Percentiles rank a stretch among this genome's conserved stretches.
Conservation (phyloP, 1,140 invertebrate species). For the Hormaphis cornu region DNA sequence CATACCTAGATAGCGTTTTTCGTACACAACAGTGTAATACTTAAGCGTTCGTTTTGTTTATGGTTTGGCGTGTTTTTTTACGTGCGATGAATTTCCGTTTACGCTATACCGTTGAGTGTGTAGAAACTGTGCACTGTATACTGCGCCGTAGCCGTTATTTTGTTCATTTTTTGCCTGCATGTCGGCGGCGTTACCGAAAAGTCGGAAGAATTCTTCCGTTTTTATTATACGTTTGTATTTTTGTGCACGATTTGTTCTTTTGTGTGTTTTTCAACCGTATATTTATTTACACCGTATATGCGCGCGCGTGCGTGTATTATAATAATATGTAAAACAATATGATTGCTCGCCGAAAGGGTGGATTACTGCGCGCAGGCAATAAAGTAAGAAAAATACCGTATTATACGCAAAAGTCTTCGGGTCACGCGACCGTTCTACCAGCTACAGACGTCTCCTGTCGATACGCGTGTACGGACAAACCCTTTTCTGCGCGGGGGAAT, state of each 20-base stretch:
- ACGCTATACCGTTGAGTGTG: neutral
- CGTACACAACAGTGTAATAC: neutral
- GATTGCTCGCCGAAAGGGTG: no score
- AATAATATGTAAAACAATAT: neutral
- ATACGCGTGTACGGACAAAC: neutral
- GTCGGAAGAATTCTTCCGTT: constrained; percentile 2
- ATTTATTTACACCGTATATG: neutral
- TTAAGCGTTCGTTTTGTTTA: constrained; percentile 2
- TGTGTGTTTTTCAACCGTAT: no score
- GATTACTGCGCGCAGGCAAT: neutral
- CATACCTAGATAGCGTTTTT: neutral
- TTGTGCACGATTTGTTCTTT: neutral
- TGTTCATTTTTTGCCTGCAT: constrained; percentile 24
- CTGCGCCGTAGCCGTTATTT: neutral
- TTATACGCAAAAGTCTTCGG: neutral
- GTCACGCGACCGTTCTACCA: constrained; percentile 30
- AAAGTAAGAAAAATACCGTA: neutral
- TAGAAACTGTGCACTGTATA: neutral
- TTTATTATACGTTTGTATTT: neutral
- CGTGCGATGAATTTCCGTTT: neutral
- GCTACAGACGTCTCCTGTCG: constrained; percentile 26
- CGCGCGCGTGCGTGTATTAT: neutral
- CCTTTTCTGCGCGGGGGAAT: constrained; percentile 9
- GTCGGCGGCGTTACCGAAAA: constrained; percentile 2
- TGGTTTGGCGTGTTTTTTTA: neutral